phyloP scores from a whole-genome alignment of 2,888 invertebrate species.

The Cerceris rybyensis region DNA sequence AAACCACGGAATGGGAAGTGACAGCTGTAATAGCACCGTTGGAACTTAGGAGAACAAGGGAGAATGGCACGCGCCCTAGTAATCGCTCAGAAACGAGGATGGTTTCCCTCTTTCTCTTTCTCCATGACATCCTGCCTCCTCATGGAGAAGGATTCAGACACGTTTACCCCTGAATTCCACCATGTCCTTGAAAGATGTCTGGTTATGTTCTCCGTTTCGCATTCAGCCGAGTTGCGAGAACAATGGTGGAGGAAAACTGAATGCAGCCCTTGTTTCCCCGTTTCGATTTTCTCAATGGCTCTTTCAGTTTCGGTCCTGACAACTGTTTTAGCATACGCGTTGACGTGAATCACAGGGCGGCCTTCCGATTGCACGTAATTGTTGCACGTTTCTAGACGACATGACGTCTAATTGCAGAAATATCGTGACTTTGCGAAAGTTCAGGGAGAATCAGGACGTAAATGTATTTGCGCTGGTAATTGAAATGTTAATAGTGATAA shows the following conservation, averaged over 20 bases:
- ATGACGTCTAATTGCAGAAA: no score
- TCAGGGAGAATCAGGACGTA: no score
- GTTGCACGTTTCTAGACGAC: no score
- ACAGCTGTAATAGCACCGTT: constrained; percentile 54
- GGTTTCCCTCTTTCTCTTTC: constrained; percentile 54
- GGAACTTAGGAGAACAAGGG: constrained; percentile 49
- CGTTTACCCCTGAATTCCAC: constrained; percentile 65
- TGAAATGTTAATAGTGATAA: no score
- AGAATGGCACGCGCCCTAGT: constrained; percentile 68
- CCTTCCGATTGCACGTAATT: no score
- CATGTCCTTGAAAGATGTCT: constrained; percentile 63
- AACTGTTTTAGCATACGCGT: no score
- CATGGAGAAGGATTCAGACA: constrained; percentile 25
- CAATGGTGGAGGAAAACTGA: constrained; percentile 11
- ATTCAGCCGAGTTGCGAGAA: constrained; percentile 24
- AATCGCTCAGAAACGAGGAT: constrained; percentile 72
- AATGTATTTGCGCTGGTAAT: no score
- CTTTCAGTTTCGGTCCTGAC: no score
- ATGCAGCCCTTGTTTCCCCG: no score
- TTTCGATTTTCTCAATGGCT: no score
- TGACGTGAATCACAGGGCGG: no score
- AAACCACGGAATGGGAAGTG: constrained; percentile 53
- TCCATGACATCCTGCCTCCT: constrained; percentile 1
- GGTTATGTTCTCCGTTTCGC: constrained; percentile 46
- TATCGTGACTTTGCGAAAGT: no score